These are phyloP conservation scores for Melanotus villosus DNA, from an alignment of 2,888 invertebrate species.

Conservation along the genomic window DNA sequence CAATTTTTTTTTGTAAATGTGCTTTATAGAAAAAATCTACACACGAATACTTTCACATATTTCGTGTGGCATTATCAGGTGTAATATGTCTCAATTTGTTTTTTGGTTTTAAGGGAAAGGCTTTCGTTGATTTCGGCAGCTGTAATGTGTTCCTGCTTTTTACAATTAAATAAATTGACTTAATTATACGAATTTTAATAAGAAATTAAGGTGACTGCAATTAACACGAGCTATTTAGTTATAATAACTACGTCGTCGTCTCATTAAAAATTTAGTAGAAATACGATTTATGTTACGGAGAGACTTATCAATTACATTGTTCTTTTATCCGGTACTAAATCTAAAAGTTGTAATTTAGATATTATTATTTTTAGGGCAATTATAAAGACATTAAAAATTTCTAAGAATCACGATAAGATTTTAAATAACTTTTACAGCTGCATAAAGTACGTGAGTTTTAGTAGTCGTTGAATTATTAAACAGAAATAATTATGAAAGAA, in stretches of 20 bases:
- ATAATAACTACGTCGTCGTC: conserved; percentile 6
- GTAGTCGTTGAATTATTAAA: too few species aligned
- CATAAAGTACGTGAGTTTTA: too few species aligned
- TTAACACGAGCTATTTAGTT: conserved; percentile 13
- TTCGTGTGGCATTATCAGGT: not conserved
- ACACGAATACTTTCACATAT: not conserved
- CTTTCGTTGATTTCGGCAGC: not conserved
- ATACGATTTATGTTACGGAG: not conserved
- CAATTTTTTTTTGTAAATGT: conserved; percentile 3
- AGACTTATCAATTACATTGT: not conserved
- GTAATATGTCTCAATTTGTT: not conserved
- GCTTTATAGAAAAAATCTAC: conserved; percentile 1
- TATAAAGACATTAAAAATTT: too few species aligned
- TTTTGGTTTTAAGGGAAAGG: not conserved
- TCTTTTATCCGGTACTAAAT: not conserved
- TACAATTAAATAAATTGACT: conserved; percentile 3
- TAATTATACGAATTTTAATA: conserved; percentile 23
- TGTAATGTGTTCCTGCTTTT: not conserved
- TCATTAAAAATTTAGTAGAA: not conserved
- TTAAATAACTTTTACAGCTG: too few species aligned
- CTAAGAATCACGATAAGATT: too few species aligned
- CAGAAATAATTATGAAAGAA: too few species aligned
- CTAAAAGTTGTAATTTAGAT: not conserved
- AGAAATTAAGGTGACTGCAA: conserved; percentile 1
- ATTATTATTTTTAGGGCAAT: too few species aligned